A percentile compares a stretch with the other conserved stretches of the same genome.
These are phyloP conservation scores for Pantherophis guttatus DNA, from an alignment of 2,113 vertebrate species.

Conservation along the genomic window DNA sequence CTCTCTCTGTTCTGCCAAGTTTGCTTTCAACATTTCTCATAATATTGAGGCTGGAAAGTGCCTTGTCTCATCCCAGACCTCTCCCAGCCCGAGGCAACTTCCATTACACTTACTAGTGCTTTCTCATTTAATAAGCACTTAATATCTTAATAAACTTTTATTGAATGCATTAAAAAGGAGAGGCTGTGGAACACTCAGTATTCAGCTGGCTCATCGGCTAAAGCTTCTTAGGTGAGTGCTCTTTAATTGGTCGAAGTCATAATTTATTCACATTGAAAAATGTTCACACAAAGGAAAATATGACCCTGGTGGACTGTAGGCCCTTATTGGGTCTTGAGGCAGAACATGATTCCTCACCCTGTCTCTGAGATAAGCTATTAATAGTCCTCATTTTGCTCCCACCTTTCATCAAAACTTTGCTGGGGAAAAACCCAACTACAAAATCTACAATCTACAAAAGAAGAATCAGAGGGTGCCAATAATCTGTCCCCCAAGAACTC, in stretches of 20 bases:
- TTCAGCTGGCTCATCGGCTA: not conserved
- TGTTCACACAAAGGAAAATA: not conserved
- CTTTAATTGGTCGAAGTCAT: not conserved
- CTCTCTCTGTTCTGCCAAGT: not conserved
- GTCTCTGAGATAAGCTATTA: not conserved
- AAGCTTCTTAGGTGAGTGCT: not conserved
- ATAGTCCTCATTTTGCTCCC: not conserved
- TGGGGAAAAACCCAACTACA: not conserved
- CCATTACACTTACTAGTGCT: not conserved
- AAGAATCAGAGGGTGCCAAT: not conserved
- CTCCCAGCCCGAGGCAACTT: not conserved
- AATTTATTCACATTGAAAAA: constrained; percentile 9
- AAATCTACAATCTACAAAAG: not conserved
- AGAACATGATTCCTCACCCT: not conserved
- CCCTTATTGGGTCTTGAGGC: not conserved
- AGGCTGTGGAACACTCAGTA: not conserved
- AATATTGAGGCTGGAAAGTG: not conserved
- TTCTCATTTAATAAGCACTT: constrained; percentile 31
- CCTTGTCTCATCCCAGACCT: not conserved
- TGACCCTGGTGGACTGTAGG: too few species aligned
- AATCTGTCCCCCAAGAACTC: not conserved
- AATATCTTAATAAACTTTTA: constrained; percentile 32
- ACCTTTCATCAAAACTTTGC: not conserved
- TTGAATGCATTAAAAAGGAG: constrained; percentile 20
- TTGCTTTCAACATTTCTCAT: not conserved